Evolutionary conservation across 35 echinoderm and acorn worm genomes (phyloP), one percentile per base, ranked within the genome.

Genomic region (Ophiothrix spiculata): DNA sequence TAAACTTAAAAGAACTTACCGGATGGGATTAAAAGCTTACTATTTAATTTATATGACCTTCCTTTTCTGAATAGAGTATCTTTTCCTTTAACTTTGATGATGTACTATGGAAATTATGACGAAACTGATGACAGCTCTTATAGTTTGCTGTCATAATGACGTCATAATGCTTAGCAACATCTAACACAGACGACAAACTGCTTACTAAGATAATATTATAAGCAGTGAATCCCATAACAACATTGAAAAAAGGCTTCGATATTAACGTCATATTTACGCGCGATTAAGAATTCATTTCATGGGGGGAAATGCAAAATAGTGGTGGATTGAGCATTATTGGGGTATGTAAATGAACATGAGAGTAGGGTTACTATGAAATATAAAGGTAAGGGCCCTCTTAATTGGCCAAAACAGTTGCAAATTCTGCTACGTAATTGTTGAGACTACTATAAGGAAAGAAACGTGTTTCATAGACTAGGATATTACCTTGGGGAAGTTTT

Each of bases 101-200:
- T n/a, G n/a, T n/a, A n/a, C n/a, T n/a, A n/a, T n/a, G n/a, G n/a
- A n/a, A 69, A n/a, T 4, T 10, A 69, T 69, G 60, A 69, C 60
- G 60, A 69, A 69, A 15, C 29, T 69, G 16, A 69, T 69, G 60
- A 69, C 60, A 69, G 60, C 60, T 69, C 29, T 69, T 69, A 69
- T n/a, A 69, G 60, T 28, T n/a, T 10, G 60, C 29, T 25, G 60
- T 12, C 25, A 69, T 1, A 4, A 69, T 69, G 60, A 69, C 60
- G 60, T 69, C 60, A 69, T 69, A 69, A 69, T 28, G 60, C 60
- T 69, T 69, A 69, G 60, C 60, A 69, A 69, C 60, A 15, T 69
- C 60, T 25, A 69, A 69, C 60, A 28, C 60, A 69, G 60, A 69
- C 60, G 60, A 69, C 60, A 15, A 8, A 54, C 21, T 69, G 29